Conservation (phyloP, 2,113 vertebrate genomes). For the Heterotilapia buettikoferi region DNA sequence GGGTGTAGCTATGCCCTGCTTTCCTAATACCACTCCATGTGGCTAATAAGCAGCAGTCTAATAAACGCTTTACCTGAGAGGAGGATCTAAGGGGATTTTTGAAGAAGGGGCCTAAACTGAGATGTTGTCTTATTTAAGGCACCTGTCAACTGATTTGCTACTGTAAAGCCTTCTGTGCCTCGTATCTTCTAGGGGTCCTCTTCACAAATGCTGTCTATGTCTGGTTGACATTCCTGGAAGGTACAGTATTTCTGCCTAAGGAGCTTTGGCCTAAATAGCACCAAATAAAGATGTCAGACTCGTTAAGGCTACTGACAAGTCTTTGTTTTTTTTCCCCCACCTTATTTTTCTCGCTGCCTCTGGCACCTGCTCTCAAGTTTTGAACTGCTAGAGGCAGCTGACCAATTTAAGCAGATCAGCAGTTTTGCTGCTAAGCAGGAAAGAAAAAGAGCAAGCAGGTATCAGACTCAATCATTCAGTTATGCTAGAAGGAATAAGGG, state of each 20-base stretch:
- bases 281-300: constrained; percentile 54
- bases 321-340: not conserved
- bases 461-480: not conserved
- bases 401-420: constrained; percentile 41
- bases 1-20: constrained; percentile 56
- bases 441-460: not conserved
- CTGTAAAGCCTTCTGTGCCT: constrained; percentile 51
- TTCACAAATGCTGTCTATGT: constrained; percentile 4
- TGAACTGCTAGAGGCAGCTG: constrained; percentile 30
- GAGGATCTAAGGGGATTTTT: constrained; percentile 67
- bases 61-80: constrained; percentile 62
- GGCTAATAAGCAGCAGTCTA: constrained; percentile 67
- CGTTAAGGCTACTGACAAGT: constrained; percentile 41
- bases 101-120: constrained; percentile 51
- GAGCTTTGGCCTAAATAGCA: constrained; percentile 35
- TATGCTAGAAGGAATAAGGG: not conserved
- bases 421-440: constrained; percentile 7
- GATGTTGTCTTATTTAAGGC: constrained; percentile 68
- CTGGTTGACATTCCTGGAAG: constrained; percentile 14
- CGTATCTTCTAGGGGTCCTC: constrained; percentile 27
- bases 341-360: constrained; percentile 2
- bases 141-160: constrained; percentile 61
- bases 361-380: constrained; percentile 26
- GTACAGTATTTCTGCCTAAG: constrained; percentile 20
- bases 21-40: constrained; percentile 64